A percentile compares a stretch with the other conserved stretches of the same genome.
phyloP scores from a whole-genome alignment of 2,888 invertebrate species.

The Amblyjoppa proteus region DNA sequence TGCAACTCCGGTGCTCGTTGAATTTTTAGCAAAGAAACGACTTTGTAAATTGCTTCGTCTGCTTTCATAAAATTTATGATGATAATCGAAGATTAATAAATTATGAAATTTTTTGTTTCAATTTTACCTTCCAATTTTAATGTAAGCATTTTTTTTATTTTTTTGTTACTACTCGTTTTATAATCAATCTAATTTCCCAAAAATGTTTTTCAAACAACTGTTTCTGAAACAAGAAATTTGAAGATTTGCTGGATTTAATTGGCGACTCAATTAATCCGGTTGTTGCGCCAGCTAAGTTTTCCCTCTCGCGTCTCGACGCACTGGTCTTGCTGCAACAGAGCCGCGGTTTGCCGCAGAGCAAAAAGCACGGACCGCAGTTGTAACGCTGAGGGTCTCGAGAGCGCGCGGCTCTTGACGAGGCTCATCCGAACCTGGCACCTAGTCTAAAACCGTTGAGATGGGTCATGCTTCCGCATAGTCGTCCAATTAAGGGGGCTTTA shows the following conservation, averaged over 20 bases:
- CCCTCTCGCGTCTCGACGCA: neutral
- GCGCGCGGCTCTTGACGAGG: conserved; percentile 50
- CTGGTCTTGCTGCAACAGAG: conserved; percentile 10
- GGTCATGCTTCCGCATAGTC: conserved; percentile 76
- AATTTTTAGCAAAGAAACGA: no score
- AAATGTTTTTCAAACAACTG: no score
- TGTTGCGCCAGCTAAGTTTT: conserved; percentile 4
- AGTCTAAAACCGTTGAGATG: conserved; percentile 75
- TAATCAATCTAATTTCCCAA: neutral
- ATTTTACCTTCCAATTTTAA: no score
- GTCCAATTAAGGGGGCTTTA: conserved; percentile 69
- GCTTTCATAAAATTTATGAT: no score
- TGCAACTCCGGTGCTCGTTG: no score
- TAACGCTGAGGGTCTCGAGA: conserved; percentile 20
- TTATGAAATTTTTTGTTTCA: no score
- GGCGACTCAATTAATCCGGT: neutral
- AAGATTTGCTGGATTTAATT: neutral
- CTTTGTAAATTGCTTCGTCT: no score
- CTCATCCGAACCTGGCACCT: conserved; percentile 69
- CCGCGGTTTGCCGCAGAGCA: neutral
- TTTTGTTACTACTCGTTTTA: neutral
- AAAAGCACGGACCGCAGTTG: neutral
- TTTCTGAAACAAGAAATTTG: no score
- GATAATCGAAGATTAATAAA: no score
- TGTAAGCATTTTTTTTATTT: neutral